Percentiles rank a stretch among this genome's conserved stretches.
Evolutionary conservation across 1,140 invertebrate genomes (phyloP).

Genomic region (Phthorimaea operculella): DNA sequence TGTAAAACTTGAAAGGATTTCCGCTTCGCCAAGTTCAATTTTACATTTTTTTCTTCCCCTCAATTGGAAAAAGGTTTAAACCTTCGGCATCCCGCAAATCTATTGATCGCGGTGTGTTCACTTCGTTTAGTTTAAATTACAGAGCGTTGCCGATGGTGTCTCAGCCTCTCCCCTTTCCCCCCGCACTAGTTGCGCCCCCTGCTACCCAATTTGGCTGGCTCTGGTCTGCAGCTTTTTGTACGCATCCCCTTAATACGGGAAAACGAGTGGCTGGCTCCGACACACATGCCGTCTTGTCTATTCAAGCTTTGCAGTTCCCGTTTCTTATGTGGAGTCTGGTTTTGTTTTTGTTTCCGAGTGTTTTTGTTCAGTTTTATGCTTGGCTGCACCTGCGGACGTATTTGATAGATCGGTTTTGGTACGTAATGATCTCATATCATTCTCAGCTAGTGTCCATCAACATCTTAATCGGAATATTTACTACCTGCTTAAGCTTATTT

Average conservation of each 20-base stretch:
- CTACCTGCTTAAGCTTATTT: too few species aligned
- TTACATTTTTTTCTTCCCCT: neutral
- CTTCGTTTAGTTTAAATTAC: constrained; percentile 21
- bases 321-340: too few species aligned
- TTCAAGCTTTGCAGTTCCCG: neutral
- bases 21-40: neutral
- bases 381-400: too few species aligned
- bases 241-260: constrained; percentile 22
- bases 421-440: too few species aligned
- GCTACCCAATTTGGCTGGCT: constrained; percentile 24
- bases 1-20: too few species aligned
- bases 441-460: too few species aligned
- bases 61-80: neutral
- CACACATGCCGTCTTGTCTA: neutral
- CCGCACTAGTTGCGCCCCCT: constrained; percentile 16
- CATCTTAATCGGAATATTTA: too few species aligned
- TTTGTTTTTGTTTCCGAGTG: too few species aligned
- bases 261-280: neutral
- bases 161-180: neutral
- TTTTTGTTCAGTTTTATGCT: too few species aligned
- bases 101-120: constrained; percentile 4
- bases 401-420: too few species aligned
- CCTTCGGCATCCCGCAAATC: neutral
- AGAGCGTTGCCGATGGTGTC: constrained; percentile 18
- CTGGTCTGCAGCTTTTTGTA: constrained; percentile 25